Evolutionary conservation across 2,888 invertebrate genomes (phyloP).

Genomic region (Xestobium rufovillosum): DNA sequence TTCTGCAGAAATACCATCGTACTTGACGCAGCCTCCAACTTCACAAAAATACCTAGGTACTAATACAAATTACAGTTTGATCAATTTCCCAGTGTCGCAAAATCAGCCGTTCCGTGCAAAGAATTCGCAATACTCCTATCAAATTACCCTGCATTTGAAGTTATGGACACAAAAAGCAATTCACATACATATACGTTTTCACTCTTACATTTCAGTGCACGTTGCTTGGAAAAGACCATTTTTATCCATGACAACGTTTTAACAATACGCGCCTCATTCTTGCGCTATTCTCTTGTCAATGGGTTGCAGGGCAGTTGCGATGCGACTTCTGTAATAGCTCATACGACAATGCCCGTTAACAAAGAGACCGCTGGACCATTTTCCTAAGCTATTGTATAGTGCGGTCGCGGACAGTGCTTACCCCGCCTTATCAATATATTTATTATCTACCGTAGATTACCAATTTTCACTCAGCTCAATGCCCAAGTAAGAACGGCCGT

Average conservation of each 20-base stretch:
- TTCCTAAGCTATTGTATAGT: slow-evolving; percentile 40
- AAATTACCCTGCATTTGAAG: too few species aligned
- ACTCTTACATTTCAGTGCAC: slow-evolving; percentile 38
- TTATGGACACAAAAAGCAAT: too few species aligned
- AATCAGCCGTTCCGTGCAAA: too few species aligned
- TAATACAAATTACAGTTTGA: too few species aligned
- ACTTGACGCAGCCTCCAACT: too few species aligned
- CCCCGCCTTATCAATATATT: slow-evolving; percentile 34
- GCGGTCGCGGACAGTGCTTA: slow-evolving; percentile 34
- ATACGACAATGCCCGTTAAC: slow-evolving; percentile 41
- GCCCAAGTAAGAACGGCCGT: too few species aligned
- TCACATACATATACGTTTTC: slow-evolving; percentile 17
- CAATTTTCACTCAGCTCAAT: too few species aligned
- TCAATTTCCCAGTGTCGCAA: too few species aligned
- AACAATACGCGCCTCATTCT: slow-evolving; percentile 38
- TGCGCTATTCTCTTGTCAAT: slow-evolving; percentile 36
- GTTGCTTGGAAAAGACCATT: slow-evolving; percentile 38
- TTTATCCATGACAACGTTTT: slow-evolving; percentile 40
- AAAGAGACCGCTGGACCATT: slow-evolving; percentile 42
- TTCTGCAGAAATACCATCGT: too few species aligned
- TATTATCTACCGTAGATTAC: slow-evolving; percentile 2
- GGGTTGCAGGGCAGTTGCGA: slow-evolving; percentile 21
- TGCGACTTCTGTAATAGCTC: slow-evolving; percentile 40
- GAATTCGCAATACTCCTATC: too few species aligned
- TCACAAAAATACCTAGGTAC: too few species aligned